A percentile compares a stretch with the other conserved stretches of the same genome.
Conservation (phyloP, 1,140 invertebrate genomes). For the Heliconius nattereri region DNA sequence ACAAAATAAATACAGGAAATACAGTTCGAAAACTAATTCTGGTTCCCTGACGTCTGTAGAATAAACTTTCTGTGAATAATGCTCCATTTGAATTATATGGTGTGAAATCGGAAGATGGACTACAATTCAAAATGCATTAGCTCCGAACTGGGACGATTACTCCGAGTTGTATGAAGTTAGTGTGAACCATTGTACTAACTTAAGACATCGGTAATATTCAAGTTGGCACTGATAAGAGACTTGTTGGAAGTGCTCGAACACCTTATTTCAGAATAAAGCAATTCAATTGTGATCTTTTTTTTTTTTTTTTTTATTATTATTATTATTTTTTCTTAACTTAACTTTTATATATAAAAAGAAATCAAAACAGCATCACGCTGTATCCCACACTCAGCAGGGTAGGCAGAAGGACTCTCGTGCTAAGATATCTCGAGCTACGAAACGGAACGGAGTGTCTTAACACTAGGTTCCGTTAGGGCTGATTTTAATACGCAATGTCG, state of each 20-base stretch:
- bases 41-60: not conserved
- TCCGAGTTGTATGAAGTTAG: conserved; percentile 9
- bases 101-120: not conserved
- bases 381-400: too few relatives aligned
- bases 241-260: not conserved
- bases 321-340: too few relatives aligned
- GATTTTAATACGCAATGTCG: too few relatives aligned
- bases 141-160: conserved; percentile 14
- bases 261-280: not conserved
- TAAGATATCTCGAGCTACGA: too few relatives aligned
- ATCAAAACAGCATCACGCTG: too few relatives aligned
- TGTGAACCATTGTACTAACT: conserved; percentile 16
- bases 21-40: not conserved
- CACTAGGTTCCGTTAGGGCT: too few relatives aligned
- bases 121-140: conserved; percentile 24
- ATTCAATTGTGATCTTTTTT: too few relatives aligned
- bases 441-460: too few relatives aligned
- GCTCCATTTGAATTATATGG: not conserved
- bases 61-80: conserved; percentile 10
- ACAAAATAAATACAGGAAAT: too few relatives aligned
- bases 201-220: conserved; percentile 10
- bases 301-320: too few relatives aligned
- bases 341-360: too few relatives aligned
- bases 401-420: too few relatives aligned
- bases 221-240: conserved; percentile 2